These are phyloP conservation scores for Microctenopoma steveboyesi DNA, from an alignment of 2,797 vertebrate genomes.

Conservation along the genomic window DNA sequence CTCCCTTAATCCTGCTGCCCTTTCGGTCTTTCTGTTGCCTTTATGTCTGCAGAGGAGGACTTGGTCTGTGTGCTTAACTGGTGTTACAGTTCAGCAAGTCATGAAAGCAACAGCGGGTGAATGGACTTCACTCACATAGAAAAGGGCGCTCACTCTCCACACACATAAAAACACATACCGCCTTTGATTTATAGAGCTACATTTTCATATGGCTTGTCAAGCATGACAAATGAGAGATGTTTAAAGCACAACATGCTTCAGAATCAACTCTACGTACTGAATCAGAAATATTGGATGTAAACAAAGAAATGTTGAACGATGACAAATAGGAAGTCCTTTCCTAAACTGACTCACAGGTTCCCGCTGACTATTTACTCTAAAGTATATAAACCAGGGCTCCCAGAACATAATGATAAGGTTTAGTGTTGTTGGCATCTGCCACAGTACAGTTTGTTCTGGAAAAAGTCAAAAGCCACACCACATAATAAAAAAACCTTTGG, in stretches of 20 bases:
- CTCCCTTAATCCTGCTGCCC: constrained; percentile 7
- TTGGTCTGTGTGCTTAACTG: constrained; percentile 17
- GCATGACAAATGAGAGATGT: constrained; percentile 42
- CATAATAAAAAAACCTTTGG: too few relatives aligned
- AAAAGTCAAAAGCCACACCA: not conserved
- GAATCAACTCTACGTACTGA: not conserved
- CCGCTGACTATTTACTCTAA: not conserved
- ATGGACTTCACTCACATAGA: constrained; percentile 14
- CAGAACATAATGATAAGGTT: too few relatives aligned
- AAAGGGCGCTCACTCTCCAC: not conserved
- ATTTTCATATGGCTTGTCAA: constrained; percentile 33
- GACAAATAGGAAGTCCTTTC: too few relatives aligned
- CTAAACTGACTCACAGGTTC: not conserved
- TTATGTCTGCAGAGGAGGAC: constrained; percentile 19
- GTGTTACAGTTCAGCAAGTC: constrained; percentile 45
- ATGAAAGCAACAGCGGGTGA: constrained; percentile 9
- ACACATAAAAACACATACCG: constrained; percentile 12
- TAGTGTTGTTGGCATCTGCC: not conserved
- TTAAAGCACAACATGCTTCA: constrained; percentile 10
- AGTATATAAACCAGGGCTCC: not conserved
- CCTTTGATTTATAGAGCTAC: constrained; percentile 19
- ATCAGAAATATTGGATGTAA: not conserved
- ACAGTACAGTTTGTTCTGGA: not conserved
- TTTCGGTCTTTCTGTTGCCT: constrained; percentile 7
- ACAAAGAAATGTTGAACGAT: not conserved